These are phyloP conservation scores for Eristalis pertinax DNA, from an alignment of 2,888 invertebrate species.

Conservation along the genomic window DNA sequence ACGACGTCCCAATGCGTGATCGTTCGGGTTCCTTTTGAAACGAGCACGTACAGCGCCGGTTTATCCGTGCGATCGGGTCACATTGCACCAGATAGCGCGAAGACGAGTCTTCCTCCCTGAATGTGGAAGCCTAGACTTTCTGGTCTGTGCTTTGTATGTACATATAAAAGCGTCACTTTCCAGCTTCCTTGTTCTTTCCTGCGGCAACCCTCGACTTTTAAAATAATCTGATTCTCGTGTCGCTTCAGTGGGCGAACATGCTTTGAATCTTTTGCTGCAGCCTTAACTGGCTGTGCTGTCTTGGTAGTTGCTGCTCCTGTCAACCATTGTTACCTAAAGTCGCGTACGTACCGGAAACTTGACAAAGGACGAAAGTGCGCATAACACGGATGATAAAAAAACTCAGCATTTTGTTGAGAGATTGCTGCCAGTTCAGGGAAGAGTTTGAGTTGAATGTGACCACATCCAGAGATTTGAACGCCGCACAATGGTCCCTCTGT, in stretches of 20 bases:
- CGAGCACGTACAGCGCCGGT: slow-evolving; percentile 97
- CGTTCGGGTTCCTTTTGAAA: slow-evolving; percentile 98
- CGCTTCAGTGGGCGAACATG: slow-evolving; percentile 81
- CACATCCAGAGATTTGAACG: too few species aligned
- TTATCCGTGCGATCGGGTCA: slow-evolving; percentile 97
- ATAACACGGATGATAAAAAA: too few species aligned
- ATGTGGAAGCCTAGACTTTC: slow-evolving; percentile 92
- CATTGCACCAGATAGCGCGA: slow-evolving; percentile 99
- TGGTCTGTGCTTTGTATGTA: slow-evolving; percentile 96
- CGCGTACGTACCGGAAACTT: slow-evolving; percentile 81
- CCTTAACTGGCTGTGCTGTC: slow-evolving; percentile 78
- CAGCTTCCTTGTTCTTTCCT: slow-evolving; percentile 89
- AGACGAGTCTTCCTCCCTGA: slow-evolving; percentile 93
- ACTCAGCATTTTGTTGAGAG: too few species aligned
- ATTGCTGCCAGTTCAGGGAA: too few species aligned
- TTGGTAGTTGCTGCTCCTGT: slow-evolving; percentile 77
- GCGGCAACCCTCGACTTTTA: slow-evolving; percentile 95
- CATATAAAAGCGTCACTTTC: slow-evolving; percentile 98
- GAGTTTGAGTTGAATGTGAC: too few species aligned
- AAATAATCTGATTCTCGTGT: slow-evolving; percentile 96
- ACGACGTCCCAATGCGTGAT: slow-evolving; percentile 98
- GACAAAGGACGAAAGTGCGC: slow-evolving; percentile 81
- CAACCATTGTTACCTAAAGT: slow-evolving; percentile 80
- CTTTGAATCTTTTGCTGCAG: slow-evolving; percentile 76
- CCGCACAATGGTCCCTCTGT: too few species aligned